Base-by-base conservation (phyloP, 2,888 invertebrate genomes). In the Oscheius myriophilus region DNA sequence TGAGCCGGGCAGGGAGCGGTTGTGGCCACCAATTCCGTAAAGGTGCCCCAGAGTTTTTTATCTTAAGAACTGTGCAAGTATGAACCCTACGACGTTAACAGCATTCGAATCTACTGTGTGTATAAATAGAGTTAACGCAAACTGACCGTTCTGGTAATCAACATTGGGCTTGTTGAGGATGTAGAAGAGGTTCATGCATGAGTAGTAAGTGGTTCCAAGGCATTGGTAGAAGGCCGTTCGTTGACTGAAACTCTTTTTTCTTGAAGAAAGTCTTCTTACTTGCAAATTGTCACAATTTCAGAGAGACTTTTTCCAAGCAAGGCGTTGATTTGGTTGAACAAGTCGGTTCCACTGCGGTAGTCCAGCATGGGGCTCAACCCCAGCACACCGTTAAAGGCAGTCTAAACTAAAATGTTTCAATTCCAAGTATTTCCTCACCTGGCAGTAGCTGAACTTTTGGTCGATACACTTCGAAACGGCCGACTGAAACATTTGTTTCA, bases 211-310 rank as follows among this genome's bases (percentile, higher is more conserved):
- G 23, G 71, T 51, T 58, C 81, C 81, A n/a, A 81, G 75, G 62
- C 81, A 81, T 51, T 76, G 79, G 69, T 81, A 80, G 75, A 78
- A 80, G 49, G 72, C 68, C 4, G 78, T 72, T 41, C 81, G 76
- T 14, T 72, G 59, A 53, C 75, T 78, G 70, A 61, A 53, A 2
- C 21, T 16, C 21, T 16, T 16, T 18, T 46, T 45, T 33, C 12
- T 43, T 3, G 2, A 23, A n/a, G 42, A 16, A 23, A 23, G 45
- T 23, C 43, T 9, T 14, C 72, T 46, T 51, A 77, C 77, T 77
- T 75, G 77, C 77, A 77, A 55, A 77, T 73, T 45, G 75, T 73
- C 49, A 75, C 59, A n/a, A 78, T 54, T 53, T 72, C 73, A n/a
- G 71, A 71, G 39, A 73, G 62, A 53, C 69, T 73, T 61, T 64